These are phyloP conservation scores for Sebastes matsubarae DNA, from an alignment of 2,797 vertebrate species.

Conservation along the genomic window DNA sequence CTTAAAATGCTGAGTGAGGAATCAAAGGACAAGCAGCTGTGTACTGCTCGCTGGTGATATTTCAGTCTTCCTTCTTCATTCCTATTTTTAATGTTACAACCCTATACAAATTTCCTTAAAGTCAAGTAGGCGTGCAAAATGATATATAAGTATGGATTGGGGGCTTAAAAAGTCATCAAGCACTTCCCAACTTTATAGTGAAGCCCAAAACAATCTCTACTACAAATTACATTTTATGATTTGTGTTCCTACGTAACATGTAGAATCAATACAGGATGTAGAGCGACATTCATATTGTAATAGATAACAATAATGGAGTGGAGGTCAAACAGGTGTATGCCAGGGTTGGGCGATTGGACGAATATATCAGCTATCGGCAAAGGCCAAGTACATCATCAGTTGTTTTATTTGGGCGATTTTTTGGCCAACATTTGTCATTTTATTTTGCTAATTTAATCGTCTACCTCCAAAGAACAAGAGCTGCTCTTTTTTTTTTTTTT, in stretches of 20 bases:
- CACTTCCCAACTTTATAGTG: not conserved
- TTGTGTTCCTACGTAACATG: not conserved
- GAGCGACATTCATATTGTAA: not conserved
- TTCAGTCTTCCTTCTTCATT: not conserved
- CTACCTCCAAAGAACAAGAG: no score
- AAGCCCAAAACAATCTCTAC: not conserved
- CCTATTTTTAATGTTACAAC: not conserved
- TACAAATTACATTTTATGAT: not conserved
- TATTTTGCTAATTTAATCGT: no score
- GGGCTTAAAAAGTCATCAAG: not conserved
- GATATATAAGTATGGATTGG: not conserved
- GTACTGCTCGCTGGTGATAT: not conserved
- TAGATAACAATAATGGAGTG: not conserved
- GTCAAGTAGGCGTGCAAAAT: not conserved
- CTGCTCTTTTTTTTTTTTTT: no score
- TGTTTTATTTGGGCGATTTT: no score
- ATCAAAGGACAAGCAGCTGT: not conserved
- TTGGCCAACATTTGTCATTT: no score
- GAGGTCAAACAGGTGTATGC: not conserved
- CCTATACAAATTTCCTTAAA: not conserved
- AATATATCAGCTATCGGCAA: no score
- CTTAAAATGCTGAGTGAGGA: not conserved
- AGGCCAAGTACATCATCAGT: no score
- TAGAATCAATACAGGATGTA: not conserved
- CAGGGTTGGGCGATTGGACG: no score